Evolutionary conservation across 2,797 vertebrate species (phyloP).

Genomic region (Sphenopsis melanotis): DNA sequence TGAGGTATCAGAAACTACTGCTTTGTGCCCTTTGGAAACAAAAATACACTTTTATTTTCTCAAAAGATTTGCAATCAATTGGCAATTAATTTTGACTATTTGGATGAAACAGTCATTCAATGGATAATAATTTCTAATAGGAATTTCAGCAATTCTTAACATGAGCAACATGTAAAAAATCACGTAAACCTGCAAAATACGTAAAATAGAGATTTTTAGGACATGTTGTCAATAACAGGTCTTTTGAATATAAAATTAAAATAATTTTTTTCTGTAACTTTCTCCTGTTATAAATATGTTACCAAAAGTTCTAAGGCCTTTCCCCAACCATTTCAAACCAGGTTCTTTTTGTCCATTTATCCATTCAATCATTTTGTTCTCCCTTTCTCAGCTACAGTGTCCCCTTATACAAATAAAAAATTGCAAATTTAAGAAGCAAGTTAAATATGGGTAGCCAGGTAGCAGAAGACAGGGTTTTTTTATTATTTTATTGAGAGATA

Average conservation of each 20-base stretch:
- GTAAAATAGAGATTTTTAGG: background rate
- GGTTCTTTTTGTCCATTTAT: background rate
- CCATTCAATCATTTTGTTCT: background rate
- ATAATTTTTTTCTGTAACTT: rapidly evolving
- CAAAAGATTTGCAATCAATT: background rate
- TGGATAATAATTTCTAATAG: background rate
- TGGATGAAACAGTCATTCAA: background rate
- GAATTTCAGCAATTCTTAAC: background rate
- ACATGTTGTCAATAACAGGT: background rate
- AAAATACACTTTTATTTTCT: background rate
- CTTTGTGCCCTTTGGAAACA: background rate
- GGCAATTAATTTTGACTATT: background rate
- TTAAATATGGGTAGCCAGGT: background rate
- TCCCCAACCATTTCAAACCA: background rate
- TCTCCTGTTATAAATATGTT: background rate
- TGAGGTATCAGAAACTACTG: background rate
- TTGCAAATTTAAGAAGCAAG: background rate
- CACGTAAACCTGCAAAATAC: background rate
- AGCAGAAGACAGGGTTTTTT: background rate
- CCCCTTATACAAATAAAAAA: background rate
- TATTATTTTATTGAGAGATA: background rate
- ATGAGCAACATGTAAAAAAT: background rate
- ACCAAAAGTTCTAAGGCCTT: background rate
- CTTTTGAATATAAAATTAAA: background rate
- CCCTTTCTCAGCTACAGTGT: background rate